Evolutionary conservation across 2,888 invertebrate species (phyloP).

Genomic region (Acheta domesticus): DNA sequence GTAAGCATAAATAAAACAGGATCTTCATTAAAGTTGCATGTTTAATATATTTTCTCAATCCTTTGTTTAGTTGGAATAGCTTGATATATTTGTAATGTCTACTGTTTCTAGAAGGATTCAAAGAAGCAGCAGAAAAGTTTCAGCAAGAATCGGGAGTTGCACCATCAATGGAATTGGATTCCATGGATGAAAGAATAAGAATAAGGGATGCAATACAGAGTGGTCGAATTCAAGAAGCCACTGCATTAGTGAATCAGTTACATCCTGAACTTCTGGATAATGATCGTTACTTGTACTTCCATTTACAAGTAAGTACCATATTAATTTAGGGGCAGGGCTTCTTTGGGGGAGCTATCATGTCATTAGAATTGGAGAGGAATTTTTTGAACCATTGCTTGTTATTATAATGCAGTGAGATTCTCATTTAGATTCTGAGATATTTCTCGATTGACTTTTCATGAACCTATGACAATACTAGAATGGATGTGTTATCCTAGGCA

Average conservation of each 20-base stretch:
- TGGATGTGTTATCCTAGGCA: no score
- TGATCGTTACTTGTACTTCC: conserved; percentile 92
- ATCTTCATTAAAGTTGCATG: no score
- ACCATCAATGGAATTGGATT: conserved; percentile 73
- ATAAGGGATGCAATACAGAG: conserved; percentile 92
- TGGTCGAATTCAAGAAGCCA: conserved; percentile 89
- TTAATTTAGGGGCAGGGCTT: not conserved
- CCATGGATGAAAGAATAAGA: conserved; percentile 85
- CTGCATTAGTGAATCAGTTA: conserved; percentile 86
- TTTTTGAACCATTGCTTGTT: not conserved
- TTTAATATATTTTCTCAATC: no score
- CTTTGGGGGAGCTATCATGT: not conserved
- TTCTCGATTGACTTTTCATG: no score
- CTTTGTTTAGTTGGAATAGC: no score
- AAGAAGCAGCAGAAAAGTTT: conserved; percentile 96
- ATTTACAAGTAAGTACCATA: conserved; percentile 67
- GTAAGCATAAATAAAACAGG: no score
- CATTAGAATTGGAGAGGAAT: not conserved
- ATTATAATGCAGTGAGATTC: not conserved
- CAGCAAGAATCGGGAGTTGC: conserved; percentile 88
- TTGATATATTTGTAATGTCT: no score
- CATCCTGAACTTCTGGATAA: conserved; percentile 94
- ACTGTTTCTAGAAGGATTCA: conserved; percentile 72
- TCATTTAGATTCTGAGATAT: no score
- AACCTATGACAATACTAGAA: not conserved